phyloP scores from a whole-genome alignment of 30 jellyfish, hydroid and myxozoan genomes.

The Chrysaora quinquecirrha region DNA sequence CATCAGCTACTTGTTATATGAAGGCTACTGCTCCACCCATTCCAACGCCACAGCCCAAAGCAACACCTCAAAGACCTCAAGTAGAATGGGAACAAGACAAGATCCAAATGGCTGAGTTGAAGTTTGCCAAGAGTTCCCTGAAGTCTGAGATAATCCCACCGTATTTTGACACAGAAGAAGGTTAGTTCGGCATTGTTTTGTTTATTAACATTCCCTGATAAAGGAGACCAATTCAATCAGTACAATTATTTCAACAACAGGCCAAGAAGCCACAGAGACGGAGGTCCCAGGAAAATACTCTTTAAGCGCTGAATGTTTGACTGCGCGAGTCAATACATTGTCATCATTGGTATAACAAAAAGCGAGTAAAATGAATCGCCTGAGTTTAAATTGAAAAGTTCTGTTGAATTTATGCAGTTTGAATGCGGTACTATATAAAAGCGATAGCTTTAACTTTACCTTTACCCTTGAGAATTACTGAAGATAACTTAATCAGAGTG shows the following conservation, averaged over 20 bases:
- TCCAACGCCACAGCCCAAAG: slow-evolving; percentile 76
- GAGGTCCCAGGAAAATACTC: too few species aligned
- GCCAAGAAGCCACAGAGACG: too few species aligned
- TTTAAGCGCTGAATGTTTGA: too few species aligned
- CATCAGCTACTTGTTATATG: too few species aligned
- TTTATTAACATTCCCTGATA: not conserved
- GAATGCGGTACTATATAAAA: too few species aligned
- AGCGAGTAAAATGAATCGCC: not conserved
- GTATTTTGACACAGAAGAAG: slow-evolving; percentile 84
- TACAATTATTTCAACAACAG: not conserved
- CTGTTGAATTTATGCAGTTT: too few species aligned
- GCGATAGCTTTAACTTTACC: too few species aligned
- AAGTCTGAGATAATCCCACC: slow-evolving; percentile 75
- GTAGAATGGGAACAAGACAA: slow-evolving; percentile 85
- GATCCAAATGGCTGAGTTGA: slow-evolving; percentile 70
- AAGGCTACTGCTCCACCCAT: slow-evolving; percentile 68
- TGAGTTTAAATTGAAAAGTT: too few species aligned
- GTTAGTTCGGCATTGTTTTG: not conserved
- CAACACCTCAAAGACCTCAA: slow-evolving; percentile 60
- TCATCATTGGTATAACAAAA: not conserved
- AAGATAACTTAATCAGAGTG: too few species aligned
- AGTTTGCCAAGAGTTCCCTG: slow-evolving; percentile 57
- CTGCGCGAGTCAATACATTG: not conserved
- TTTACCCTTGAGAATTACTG: too few species aligned
- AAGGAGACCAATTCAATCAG: not conserved